These are phyloP conservation scores for Orthosia cruda DNA, from an alignment of 2,888 invertebrate species.

Conservation along the genomic window DNA sequence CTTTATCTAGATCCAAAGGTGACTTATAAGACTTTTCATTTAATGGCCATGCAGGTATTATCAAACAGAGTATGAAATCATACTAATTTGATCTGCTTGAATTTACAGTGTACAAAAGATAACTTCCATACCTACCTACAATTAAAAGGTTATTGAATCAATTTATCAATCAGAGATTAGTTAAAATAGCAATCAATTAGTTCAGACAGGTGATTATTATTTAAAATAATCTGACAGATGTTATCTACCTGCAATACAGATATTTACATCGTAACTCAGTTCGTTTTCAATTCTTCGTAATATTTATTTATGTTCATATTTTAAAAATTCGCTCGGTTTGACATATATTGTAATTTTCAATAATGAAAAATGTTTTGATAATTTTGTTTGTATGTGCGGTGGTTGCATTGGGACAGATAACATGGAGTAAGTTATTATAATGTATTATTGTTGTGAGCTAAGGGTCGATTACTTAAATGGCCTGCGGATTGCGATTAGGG, in stretches of 20 bases:
- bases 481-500: neutral
- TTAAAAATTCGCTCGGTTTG: neutral
- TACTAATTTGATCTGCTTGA: neutral
- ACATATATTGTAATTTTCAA: neutral
- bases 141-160: neutral
- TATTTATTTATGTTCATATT: neutral
- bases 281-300: neutral
- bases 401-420: slow-evolving; percentile 16
- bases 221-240: neutral
- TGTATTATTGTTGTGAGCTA: neutral
- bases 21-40: too few species aligned
- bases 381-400: slow-evolving; percentile 27
- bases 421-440: slow-evolving; percentile 44
- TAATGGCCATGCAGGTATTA: too few species aligned
- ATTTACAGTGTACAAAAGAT: slow-evolving; percentile 28
- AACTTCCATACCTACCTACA: neutral
- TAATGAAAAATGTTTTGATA: slow-evolving; percentile 28
- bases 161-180: slow-evolving; percentile 22
- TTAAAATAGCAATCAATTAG: slow-evolving; percentile 8
- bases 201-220: too few species aligned
- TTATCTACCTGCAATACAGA: slow-evolving; percentile 14
- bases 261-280: neutral
- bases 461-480: neutral
- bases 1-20: too few species aligned
- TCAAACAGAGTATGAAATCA: neutral